A percentile compares a stretch with the other conserved stretches of the same genome.
Conservation (phyloP, 2,113 vertebrate species). For the Galeopterus variegatus region DNA sequence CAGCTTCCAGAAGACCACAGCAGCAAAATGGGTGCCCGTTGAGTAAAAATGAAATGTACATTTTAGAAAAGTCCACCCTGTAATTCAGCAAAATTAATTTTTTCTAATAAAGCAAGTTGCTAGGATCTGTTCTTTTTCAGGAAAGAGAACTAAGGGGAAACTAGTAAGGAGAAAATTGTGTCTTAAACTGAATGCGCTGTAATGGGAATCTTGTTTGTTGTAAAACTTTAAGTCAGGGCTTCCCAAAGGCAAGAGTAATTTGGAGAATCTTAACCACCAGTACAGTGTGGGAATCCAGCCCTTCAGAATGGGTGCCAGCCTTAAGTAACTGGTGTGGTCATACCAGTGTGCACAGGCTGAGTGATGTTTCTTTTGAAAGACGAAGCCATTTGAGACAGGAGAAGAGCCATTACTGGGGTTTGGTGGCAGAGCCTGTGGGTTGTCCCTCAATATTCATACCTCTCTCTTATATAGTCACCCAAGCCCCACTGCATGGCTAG, state of each 20-base stretch:
- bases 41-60: not conserved
- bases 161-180: not conserved
- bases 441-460: not conserved
- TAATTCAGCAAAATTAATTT: not conserved
- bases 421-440: not conserved
- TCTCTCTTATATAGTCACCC: not conserved
- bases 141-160: not conserved
- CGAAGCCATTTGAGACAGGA: not conserved
- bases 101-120: not conserved
- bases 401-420: rapidly evolving
- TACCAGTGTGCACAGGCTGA: too few species aligned
- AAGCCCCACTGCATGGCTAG: too few species aligned
- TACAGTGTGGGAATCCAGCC: not conserved
- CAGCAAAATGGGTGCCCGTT: not conserved
- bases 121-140: not conserved
- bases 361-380: rapidly evolving
- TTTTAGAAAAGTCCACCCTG: conserved; percentile 6
- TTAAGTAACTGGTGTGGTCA: not conserved
- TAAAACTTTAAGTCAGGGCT: not conserved
- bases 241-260: not conserved
- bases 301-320: not conserved
- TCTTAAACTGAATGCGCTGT: not conserved
- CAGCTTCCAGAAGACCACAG: not conserved
- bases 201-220: conserved; percentile 6
- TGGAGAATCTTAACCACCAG: not conserved